phyloP scores from a whole-genome alignment of 2,888 invertebrate genomes.

The Nephrotoma appendiculata region DNA sequence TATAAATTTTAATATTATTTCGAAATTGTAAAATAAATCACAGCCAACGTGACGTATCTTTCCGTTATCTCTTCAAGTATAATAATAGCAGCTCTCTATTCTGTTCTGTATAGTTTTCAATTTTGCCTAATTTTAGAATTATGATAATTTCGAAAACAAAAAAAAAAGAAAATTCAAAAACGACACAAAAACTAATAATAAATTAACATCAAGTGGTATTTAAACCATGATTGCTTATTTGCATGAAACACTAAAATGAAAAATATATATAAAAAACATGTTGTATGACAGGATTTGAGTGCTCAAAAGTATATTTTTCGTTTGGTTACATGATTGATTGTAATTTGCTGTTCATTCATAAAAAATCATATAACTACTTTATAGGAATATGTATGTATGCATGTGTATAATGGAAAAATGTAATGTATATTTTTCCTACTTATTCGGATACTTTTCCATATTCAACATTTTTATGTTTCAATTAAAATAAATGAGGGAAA shows the following conservation, averaged over 20 bases:
- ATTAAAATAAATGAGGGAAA: neutral
- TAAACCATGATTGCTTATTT: neutral
- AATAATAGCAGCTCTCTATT: neutral
- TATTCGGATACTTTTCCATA: neutral
- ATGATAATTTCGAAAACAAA: neutral
- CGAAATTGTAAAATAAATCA: neutral
- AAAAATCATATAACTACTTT: neutral
- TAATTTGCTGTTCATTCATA: neutral
- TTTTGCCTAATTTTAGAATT: neutral
- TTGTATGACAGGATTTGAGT: neutral
- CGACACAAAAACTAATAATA: neutral
- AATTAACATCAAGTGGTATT: neutral
- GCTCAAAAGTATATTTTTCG: neutral
- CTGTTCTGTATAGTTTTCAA: neutral
- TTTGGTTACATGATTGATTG: neutral
- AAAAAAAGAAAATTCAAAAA: neutral
- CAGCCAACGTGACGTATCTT: neutral
- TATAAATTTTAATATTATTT: neutral
- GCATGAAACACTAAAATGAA: neutral
- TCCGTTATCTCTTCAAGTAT: neutral
- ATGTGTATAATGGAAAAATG: neutral
- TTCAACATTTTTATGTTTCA: neutral
- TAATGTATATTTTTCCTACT: neutral
- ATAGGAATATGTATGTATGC: neutral
- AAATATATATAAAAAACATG: neutral